Base-by-base conservation (phyloP, 2,888 invertebrate genomes). In the Hyposoter dolosus region DNA sequence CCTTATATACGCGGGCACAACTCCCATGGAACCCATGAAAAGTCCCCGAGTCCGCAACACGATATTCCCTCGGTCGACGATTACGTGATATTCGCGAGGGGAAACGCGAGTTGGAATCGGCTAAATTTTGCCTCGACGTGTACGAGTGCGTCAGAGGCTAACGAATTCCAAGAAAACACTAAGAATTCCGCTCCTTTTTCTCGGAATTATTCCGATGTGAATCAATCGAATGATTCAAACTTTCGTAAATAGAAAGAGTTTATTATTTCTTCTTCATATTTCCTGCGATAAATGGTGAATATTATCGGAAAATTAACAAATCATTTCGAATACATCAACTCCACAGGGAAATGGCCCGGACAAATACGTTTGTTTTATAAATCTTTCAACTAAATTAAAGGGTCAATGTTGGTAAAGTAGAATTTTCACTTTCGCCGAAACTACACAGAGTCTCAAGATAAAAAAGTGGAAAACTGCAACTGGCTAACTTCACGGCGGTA, bases 11-110 rank as follows among this genome's bases (percentile, higher is more conserved):
- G 45, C 32, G 68, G 77, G 72, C 81, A 79, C 88, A 83, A 88
- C 68, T 88, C 87, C 88, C 87, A 86, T 85, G 88, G 63, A 88
- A 75, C 75, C 72, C 87, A 86, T 88, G 84, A 88, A 88, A 88
- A 81, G 71, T 75, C 63, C 86, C 85, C 86, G 72, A 80, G 78
- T 86, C 69, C 53, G 78, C 78, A 80, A 72, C 80, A 74, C 63
- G 81, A 83, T 35, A 78, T 82, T 80, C 81, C 81, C 82, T 82
- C 81, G 66, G 81, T 76, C 47, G 74, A 66, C 79, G 84, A 84
- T 87, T 83, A 81, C 72, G 71, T 78, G 45, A 85, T 75, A 85
- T 83, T 63, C 66, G 76, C 50, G 43, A 77, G 76, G 68, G 56
- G 23, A 65, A 45, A 56, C 63, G 40, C 56, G 63, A 72, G 47